Conservation (phyloP, 2,888 invertebrate genomes). For the Melanostoma scalare region DNA sequence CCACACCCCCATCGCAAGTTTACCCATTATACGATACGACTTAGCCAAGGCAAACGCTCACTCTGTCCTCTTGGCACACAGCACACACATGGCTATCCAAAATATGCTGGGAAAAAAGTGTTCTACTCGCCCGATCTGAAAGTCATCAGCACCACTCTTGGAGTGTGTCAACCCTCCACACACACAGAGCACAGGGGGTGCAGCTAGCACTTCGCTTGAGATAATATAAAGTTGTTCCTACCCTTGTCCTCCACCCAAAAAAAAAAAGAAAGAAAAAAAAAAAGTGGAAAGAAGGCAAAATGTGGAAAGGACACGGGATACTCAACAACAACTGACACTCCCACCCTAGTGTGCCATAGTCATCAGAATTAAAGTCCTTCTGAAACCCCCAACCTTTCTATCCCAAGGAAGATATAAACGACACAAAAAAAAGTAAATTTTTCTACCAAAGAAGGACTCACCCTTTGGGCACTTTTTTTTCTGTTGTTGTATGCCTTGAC, state of each 20-base stretch:
- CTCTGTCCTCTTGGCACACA: constrained; percentile 63
- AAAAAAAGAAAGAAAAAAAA: constrained; percentile 30
- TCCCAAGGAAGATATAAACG: constrained; percentile 59
- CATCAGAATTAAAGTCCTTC: constrained; percentile 73
- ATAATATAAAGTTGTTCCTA: constrained; percentile 73
- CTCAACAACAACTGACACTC: constrained; percentile 73
- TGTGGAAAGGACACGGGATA: constrained; percentile 73
- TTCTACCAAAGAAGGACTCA: constrained; percentile 68
- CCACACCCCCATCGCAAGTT: constrained; percentile 10
- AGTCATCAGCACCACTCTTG: constrained; percentile 69
- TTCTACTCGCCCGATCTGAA: constrained; percentile 65
- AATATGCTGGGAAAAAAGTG: constrained; percentile 50
- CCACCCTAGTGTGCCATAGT: constrained; percentile 70
- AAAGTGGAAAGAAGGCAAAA: constrained; percentile 46
- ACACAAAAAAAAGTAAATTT: constrained; percentile 48
- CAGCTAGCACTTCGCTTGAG: constrained; percentile 65
- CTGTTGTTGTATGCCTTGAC: constrained; percentile 14
- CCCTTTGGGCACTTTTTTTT: constrained; percentile 53
- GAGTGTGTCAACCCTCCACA: constrained; percentile 70
- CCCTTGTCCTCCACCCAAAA: constrained; percentile 61
- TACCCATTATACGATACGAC: constrained; percentile 30
- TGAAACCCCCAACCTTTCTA: constrained; percentile 36
- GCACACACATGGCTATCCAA: constrained; percentile 68
- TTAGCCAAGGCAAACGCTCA: constrained; percentile 56
- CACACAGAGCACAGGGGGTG: constrained; percentile 54